Conservation (phyloP, 2,888 invertebrate genomes). For the Clunio marinus region DNA sequence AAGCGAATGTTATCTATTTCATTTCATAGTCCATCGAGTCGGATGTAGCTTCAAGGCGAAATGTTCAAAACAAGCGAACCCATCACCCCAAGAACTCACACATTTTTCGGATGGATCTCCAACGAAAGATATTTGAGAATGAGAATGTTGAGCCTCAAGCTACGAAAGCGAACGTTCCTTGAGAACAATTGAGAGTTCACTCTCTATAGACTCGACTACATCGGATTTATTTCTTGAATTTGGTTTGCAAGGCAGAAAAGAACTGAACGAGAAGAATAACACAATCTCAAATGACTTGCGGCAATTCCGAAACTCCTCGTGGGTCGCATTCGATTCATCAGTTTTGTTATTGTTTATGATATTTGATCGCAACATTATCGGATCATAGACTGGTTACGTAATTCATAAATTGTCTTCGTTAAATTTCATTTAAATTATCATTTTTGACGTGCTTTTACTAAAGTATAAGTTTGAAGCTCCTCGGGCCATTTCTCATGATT, state of each 20-base stretch:
- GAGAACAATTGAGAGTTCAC: not conserved
- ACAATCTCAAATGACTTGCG: not conserved
- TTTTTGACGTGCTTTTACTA: slow-evolving; percentile 6
- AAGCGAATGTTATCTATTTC: slow-evolving; percentile 33
- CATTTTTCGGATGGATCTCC: not conserved
- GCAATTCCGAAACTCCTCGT: slow-evolving; percentile 22
- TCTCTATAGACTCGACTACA: not conserved
- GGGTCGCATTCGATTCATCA: not conserved
- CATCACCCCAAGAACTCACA: slow-evolving; percentile 33
- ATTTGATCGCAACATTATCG: not conserved
- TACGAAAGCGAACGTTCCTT: slow-evolving; percentile 12
- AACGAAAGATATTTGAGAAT: slow-evolving; percentile 37
- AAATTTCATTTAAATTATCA: slow-evolving; percentile 8
- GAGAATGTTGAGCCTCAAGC: slow-evolving; percentile 25
- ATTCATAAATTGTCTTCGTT: not conserved
- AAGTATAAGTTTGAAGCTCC: slow-evolving; percentile 24
- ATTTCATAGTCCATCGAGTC: slow-evolving; percentile 37
- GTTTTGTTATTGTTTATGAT: not conserved
- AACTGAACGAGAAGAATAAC: slow-evolving; percentile 12
- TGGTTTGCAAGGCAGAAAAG: not conserved
- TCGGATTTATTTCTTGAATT: not conserved
- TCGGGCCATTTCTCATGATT: slow-evolving; percentile 33
- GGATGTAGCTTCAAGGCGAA: slow-evolving; percentile 8
- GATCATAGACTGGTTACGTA: slow-evolving; percentile 12
- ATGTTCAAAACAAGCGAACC: slow-evolving; percentile 33